These are phyloP conservation scores for Oncorhynchus keta DNA, from an alignment of 2,113 vertebrate species.

Conservation along the genomic window DNA sequence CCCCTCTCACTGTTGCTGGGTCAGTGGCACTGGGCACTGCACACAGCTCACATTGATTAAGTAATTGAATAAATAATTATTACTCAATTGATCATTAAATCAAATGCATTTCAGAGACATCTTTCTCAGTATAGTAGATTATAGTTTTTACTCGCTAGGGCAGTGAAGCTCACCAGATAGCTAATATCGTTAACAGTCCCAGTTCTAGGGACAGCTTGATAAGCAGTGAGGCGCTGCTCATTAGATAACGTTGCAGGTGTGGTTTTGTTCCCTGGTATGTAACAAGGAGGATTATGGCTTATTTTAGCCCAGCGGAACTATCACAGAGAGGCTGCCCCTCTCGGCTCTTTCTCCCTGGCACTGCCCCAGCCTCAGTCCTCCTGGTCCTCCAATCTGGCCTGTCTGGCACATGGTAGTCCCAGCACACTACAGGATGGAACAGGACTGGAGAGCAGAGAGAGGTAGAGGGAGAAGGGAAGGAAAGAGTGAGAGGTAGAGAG, in stretches of 20 bases:
- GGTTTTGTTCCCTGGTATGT: conserved; percentile 1
- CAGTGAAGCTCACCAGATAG: no score
- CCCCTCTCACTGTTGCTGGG: no score
- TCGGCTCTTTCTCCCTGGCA: neutral
- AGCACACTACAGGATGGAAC: neutral
- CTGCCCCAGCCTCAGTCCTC: no score
- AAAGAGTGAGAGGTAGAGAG: no score
- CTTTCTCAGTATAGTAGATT: no score
- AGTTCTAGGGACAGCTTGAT: neutral
- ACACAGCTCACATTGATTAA: no score
- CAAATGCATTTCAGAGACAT: no score
- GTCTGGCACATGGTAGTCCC: no score
- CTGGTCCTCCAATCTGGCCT: no score
- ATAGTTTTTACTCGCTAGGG: no score
- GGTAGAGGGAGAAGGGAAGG: neutral
- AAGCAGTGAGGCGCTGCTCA: neutral
- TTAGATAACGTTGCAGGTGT: neutral
- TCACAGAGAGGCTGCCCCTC: conserved; percentile 10
- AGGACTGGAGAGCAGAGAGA: neutral
- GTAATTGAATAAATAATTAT: neutral
- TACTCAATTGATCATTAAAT: neutral
- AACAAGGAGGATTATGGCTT: conserved; percentile 13
- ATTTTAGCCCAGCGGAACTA: conserved; percentile 23
- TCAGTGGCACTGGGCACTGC: no score
- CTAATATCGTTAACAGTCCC: neutral